Base-by-base conservation (phyloP, 1,140 invertebrate genomes). In the Oppia nitens region DNA sequence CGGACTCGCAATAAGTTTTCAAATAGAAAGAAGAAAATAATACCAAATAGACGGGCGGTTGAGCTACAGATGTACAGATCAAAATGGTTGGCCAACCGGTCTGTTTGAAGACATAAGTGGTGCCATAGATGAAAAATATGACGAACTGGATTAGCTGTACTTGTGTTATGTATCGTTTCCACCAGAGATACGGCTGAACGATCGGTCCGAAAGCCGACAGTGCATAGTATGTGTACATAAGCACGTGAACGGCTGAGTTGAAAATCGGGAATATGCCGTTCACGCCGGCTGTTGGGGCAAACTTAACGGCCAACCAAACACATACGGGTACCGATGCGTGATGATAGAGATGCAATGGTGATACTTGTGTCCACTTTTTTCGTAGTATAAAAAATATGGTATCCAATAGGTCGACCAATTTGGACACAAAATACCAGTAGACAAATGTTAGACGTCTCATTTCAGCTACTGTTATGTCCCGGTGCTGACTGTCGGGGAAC, bases 391-490 rank as follows among this genome's bases (percentile, higher is more conserved):
- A 88, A 76, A 92, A 92, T 64, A 86, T 78, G 0, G 91, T 95
- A 70, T 96, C 92, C 64, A 84, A 80, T 70, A 97, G 90, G 71
- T 97, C 92, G 23, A 95, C 70, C 25, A 90, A 77, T 72, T 96
- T 96, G 26, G 90, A 93, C 67, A 94, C 82, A 69, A 92, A 95
- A 69, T 94, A 97, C 87, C 87, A 94, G 70, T 72, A 77, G 20
- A 40, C 17, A 17, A 40, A 40, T 9, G 6, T 40, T 6, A 40
- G 32, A 9, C 32, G 6, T 40, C 32, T 6, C 17, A 9, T 17
- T 40, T 40, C 32, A 9, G 6, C 17, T 17, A 17, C 6, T 40
- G 32, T 9, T 40, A 40, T 9, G 6, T 40, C 32, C 17, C 17
- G 6, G 17, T 9, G 32, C 6, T 40, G 6, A 9, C 6, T 40